Base-by-base conservation (phyloP, 2,113 vertebrate genomes). In the Castor canadensis region DNA sequence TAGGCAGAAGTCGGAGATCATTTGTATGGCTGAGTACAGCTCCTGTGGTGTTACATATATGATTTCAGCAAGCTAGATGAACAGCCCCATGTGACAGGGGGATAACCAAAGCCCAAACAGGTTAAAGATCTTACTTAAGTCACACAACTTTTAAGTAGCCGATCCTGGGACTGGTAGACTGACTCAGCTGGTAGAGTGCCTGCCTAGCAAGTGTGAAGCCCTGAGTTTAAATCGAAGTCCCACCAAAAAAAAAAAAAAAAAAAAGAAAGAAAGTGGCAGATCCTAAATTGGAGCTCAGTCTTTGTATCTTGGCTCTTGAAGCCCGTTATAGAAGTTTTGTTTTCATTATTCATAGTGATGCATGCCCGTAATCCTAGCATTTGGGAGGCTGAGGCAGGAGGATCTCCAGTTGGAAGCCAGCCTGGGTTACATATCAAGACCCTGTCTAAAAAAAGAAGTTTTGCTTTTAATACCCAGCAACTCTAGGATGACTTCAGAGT, bases 391-490 rank as follows among this genome's bases (percentile, higher is more conserved):
- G 58, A 60, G 58, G 58, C 24, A 60, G 58, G 58, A 60, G 24
- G 58, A 60, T 60, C 28, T 58, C 28, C 22, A 60, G 58, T 5
- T 26, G 22, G 28, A 60, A 26, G 5, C 24, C 58, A 60, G 24
- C 24, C 10, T 6, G 28, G 58, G 28, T 11, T 54, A 20, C 28
- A 7, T 8, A 2, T 60, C 66, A 69, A 38, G 38, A n/a, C n/a
- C n/a, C n/a, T n/a, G n/a, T n/a, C n/a, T n/a, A 30, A 35, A 15
- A 69, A 38, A 17, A 69, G 8, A 1, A 13, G 35, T 87, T 87
- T 87, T 94, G n/a, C 10, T 90, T 92, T 92, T 66, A 76, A 9
- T 89, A 76, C 56, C 54, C 32, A 81, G 67, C 64, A 71, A 28
- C n/a, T 81, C 82, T 32, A 49, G 16, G 10, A 47, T 60, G 66